Percentiles rank a stretch among this genome's conserved stretches.
Evolutionary conservation across 2,888 invertebrate species (phyloP).

Genomic region (Ecdyonurus torrentis): DNA sequence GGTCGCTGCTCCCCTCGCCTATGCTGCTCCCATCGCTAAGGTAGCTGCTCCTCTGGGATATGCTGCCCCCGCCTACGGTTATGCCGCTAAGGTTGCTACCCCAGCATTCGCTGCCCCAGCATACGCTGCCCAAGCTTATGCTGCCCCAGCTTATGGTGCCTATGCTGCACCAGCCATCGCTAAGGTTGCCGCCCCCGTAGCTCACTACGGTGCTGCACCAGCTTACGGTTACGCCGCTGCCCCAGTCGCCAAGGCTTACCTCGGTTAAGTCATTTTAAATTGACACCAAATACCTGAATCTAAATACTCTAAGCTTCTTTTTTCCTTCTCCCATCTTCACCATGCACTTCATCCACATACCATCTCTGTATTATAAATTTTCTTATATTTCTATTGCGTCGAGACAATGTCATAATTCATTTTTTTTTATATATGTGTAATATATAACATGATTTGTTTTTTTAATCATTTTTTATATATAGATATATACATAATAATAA

Average conservation of each 20-base stretch:
- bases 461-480: too few species aligned
- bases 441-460: not conserved
- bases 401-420: not conserved
- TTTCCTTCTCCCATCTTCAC: not conserved
- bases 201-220: not conserved
- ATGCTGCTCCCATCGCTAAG: constrained; percentile 14
- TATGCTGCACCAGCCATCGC: not conserved
- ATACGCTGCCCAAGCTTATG: not conserved
- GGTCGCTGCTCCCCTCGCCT: constrained; percentile 16
- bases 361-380: not conserved
- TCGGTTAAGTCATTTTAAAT: not conserved
- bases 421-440: too few species aligned
- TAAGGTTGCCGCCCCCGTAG: constrained; percentile 5
- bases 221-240: constrained; percentile 5
- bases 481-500: not conserved
- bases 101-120: constrained; percentile 2
- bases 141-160: not conserved
- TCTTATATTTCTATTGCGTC: not conserved
- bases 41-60: not conserved
- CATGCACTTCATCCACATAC: too few species aligned
- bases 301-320: not conserved
- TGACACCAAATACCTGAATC: not conserved
- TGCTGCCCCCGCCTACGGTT: not conserved
- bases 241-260: constrained; percentile 5
- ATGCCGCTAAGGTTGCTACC: not conserved